Conservation (phyloP, 1,140 invertebrate genomes). For the Eubasilissa regina region DNA sequence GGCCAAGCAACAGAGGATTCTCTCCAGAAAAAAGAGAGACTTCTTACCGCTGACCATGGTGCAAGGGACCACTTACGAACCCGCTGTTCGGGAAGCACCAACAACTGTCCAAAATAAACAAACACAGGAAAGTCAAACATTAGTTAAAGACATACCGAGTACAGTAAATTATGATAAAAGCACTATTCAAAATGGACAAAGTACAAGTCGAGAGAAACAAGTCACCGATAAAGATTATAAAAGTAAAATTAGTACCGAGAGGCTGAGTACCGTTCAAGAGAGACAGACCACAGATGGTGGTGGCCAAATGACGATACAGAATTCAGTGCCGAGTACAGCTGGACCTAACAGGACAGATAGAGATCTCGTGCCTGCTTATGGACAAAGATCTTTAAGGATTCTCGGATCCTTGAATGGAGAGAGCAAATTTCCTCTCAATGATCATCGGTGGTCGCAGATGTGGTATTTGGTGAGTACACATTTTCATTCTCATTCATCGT, state of each 20-base stretch:
- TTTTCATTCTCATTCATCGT: too few relatives aligned
- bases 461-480: slow-evolving; percentile 90
- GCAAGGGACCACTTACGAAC: slow-evolving; percentile 55
- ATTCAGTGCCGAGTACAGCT: slow-evolving; percentile 13
- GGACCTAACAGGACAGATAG: slow-evolving; percentile 49
- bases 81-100: slow-evolving; percentile 59
- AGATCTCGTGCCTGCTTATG: slow-evolving; percentile 39
- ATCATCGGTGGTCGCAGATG: slow-evolving; percentile 90
- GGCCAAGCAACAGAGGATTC: slow-evolving; percentile 80
- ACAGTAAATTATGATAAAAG: background rate
- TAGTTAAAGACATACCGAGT: background rate
- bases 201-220: slow-evolving; percentile 1
- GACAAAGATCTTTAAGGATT: slow-evolving; percentile 1
- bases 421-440: slow-evolving; percentile 76
- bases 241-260: background rate
- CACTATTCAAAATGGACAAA: background rate
- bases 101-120: slow-evolving; percentile 38
- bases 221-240: background rate
- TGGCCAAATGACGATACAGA: background rate
- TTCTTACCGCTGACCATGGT: slow-evolving; percentile 69
- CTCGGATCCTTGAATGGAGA: background rate
- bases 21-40: slow-evolving; percentile 82
- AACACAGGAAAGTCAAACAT: background rate
- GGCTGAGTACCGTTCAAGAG: slow-evolving; percentile 4
- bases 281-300: background rate